Base-by-base conservation (phyloP, 2,888 invertebrate genomes). In the Acrobasis consociella region DNA sequence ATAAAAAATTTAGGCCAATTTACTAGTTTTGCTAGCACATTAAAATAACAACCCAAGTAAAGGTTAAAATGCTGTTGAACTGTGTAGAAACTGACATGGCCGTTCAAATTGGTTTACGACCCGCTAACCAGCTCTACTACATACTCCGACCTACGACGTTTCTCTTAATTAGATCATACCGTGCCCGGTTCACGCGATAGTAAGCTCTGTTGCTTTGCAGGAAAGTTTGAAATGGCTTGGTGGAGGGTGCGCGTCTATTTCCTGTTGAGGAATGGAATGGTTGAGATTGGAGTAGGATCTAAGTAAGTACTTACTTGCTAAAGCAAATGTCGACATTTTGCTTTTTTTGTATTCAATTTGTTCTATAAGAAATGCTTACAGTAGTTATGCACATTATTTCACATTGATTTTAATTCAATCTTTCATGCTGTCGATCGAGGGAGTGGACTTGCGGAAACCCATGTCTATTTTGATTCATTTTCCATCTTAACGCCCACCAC, bases 41-140 rank as follows among this genome's bases (percentile, higher is more conserved):
- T 46, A 7, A 11, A 13, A n/a, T 46, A 46, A 46, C 46, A 13
- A n/a, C 0, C 0, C n/a, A n/a, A 11, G n/a, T 13, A 46, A 46
- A 46, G 46, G 46, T 46, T 46, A 13, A 46, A 46, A 46, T 46
- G 46, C n/a, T 46, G 51, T 37, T 52, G n/a, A 31, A 51, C 51
- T n/a, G 10, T 31, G 22, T 22, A 37, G 31, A 31, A 31, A 52
- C 5, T 52, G 5, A 52, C 13, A n/a, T 5, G 10, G 46, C 7
- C 11, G 13, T 13, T 55, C 38, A 55, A 55, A 55, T 55, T 55
- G 53, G 53, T 55, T 55, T 51, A 51, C n/a, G 39, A 55, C n/a
- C 38, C n/a, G 15, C 38, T 55, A 55, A 55, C 53, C 52, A n/a
- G 53, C 53, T 55, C 53, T 52, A 9, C 52, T 31, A 55, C 38